Base-by-base conservation (phyloP, 2,113 vertebrate genomes). In the Eublepharis macularius region DNA sequence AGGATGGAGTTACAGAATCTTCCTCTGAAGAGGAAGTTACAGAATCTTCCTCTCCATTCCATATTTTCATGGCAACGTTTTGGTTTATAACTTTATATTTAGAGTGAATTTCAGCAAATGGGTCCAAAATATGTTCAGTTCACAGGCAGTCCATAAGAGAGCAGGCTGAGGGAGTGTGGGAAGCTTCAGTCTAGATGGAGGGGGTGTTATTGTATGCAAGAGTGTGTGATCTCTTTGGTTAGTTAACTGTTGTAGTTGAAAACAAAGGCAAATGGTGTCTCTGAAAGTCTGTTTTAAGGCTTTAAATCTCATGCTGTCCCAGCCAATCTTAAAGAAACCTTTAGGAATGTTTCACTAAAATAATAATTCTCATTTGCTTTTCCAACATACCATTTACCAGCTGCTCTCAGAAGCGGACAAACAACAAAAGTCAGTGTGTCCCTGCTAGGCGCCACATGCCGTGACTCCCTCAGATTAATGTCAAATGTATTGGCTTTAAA, bases 391-490 rank as follows among this genome's bases (percentile, higher is more conserved):
- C n/a, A 87, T 92, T 90, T 91, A 21, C 34, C 81, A 83, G 54
- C n/a, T 88, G 49, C 84, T 91, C 68, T 86, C 49, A 57, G 49
- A 81, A 69, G 36, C 85, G 73, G 51, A 80, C 24, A 70, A 32
- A 2, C 39, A 80, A 81, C 21, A 63, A 85, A 81, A 89, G 81
- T 82, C 84, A 60, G 70, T 86, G 16, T 76, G 60, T 39, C 87
- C 88, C 91, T 92, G 91, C 39, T 69, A 88, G 68, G 69, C 76
- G 73, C 87, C 88, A 89, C 86, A 86, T 29, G 93, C n/a, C 66
- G 76, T 88, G 88, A 81, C 41, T 26, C 86, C 36, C 86, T 85
- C 82, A 92, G 74, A 91, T 90, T 87, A 91, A 75, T 75, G 87
- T 89, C 63, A 88, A 82, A 86, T 45, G 39, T 24, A 88, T 19